Evolutionary conservation across 2,888 invertebrate species (phyloP), one percentile per base, ranked within the genome.

Genomic region (Clusia tigrina): DNA sequence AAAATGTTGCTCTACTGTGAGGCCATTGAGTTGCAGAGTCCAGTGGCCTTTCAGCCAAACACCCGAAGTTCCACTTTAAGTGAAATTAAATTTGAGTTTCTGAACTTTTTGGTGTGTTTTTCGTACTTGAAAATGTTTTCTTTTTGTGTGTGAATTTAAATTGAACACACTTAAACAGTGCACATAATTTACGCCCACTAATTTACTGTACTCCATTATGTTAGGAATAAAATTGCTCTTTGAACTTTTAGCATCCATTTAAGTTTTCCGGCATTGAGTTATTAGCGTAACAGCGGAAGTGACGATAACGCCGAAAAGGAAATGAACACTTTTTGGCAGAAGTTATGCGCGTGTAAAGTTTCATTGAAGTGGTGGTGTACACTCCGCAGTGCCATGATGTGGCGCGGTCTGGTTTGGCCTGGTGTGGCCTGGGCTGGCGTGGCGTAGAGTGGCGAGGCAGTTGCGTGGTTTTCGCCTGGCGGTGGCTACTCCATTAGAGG

Each of bases 261-360:
- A 67, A 67, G 64, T 71, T 67, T 65, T 65, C 65, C 63, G 63
- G 62, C 66, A 69, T 65, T 69, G 69, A 67, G 66, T 69, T 69
- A 66, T 69, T 67, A 67, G 69, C 63, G 60, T 65, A 64, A 65
- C 63, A 63, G 60, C 69, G 69, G 79, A 78, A 74, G 71, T 72
- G 77, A 69, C 73, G 76, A 76, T 79, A 79, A 69, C 71, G 72
- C 71, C 73, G 68, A 71, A 75, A 67, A 73, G 77, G 78, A 79
- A 79, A 78, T 76, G 77, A 78, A 77, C 70, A 69, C 71, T 72
- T 76, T 74, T 76, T 71, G 69, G 72, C 64, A 72, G 71, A 68
- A 65, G 72, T 61, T 59, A 52, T 58, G 57, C 56, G 56, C 53
- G 51, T n/a, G 17, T 18, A 42, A 42, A 46, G 57, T 46, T 54